phyloP scores from a whole-genome alignment of 1,140 invertebrate genomes.

The Caenorhabditis elegans region WBcel235 BX284602.5:5891001-5891500 shows the following conservation, averaged over 20 bases:
- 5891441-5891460: slow-evolving; percentile 46
- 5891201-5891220: slow-evolving; percentile 16
- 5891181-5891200: slow-evolving; percentile 30
- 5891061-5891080: slow-evolving; percentile 43
- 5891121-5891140: slow-evolving; percentile 41
- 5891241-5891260: slow-evolving; percentile 14
- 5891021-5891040: slow-evolving; percentile 36
- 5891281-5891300: slow-evolving; percentile 35
- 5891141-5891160: slow-evolving; percentile 49
- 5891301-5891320: slow-evolving; percentile 39
- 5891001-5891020: slow-evolving; percentile 49
- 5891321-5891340: slow-evolving; percentile 50
- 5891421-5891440: slow-evolving; percentile 51
- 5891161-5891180: slow-evolving; percentile 17
- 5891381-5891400: slow-evolving; percentile 41
- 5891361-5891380: slow-evolving; percentile 45
- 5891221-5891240: slow-evolving; percentile 45
- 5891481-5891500: slow-evolving; percentile 19
- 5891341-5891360: slow-evolving; percentile 49
- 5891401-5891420: slow-evolving; percentile 31
- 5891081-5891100: slow-evolving; percentile 41
- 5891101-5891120: slow-evolving; percentile 51
- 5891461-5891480: slow-evolving; percentile 41
- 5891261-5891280: slow-evolving; percentile 32
- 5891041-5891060: slow-evolving; percentile 43